Evolutionary conservation across 1,140 invertebrate genomes (phyloP).

Genomic region (Papilio polytes): DNA sequence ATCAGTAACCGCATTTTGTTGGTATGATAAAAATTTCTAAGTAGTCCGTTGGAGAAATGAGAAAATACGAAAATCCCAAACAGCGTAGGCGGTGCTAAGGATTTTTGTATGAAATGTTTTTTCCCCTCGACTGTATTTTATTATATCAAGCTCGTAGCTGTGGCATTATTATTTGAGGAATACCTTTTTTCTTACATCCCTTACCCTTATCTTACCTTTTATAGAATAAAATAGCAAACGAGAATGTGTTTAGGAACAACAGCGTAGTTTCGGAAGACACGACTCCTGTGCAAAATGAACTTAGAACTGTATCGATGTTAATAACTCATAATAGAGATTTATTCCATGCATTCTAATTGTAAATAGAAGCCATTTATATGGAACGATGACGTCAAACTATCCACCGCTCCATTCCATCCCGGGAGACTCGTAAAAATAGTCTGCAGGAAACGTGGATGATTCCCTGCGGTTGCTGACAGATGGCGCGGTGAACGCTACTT

Average conservation of each 20-base stretch:
- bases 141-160: constrained; percentile 5
- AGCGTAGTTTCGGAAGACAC: no score
- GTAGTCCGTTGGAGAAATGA: constrained; percentile 7
- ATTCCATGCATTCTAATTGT: not conserved
- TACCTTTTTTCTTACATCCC: not conserved
- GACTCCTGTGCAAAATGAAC: no score
- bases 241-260: not conserved
- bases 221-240: not conserved
- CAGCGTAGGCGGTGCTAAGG: not conserved
- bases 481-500: not conserved
- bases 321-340: not conserved
- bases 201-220: not conserved
- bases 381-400: not conserved
- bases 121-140: constrained; percentile 4
- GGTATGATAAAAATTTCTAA: not conserved
- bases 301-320: no score
- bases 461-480: constrained; percentile 2
- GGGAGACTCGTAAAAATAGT: constrained; percentile 18
- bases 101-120: not conserved
- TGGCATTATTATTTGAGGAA: not conserved
- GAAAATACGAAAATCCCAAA: constrained; percentile 8
- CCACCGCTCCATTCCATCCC: constrained; percentile 13
- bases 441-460: not conserved
- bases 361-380: not conserved
- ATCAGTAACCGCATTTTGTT: not conserved